These are phyloP conservation scores for Bellardia pandia DNA, from an alignment of 2,888 invertebrate species.

Conservation along the genomic window DNA sequence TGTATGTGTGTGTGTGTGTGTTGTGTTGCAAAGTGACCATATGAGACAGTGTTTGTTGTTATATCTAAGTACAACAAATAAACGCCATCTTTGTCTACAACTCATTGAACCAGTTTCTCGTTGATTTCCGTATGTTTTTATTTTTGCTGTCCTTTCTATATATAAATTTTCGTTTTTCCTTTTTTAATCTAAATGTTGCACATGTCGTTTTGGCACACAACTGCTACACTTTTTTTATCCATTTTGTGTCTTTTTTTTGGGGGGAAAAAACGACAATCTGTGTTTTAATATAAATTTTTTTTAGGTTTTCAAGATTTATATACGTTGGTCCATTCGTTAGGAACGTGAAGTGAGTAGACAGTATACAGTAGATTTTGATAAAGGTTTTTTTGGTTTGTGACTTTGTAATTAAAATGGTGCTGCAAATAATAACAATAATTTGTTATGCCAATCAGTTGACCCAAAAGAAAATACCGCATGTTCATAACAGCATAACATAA, in stretches of 20 bases:
- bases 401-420: conserved; percentile 7
- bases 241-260: conserved; percentile 5
- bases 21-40: conserved; percentile 34
- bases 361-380: neutral
- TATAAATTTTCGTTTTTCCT: conserved; percentile 27
- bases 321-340: neutral
- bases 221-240: conserved; percentile 11
- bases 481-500: neutral
- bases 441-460: neutral
- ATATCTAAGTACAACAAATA: conserved; percentile 44
- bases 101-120: conserved; percentile 64
- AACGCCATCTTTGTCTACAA: conserved; percentile 62
- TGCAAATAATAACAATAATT: conserved; percentile 8
- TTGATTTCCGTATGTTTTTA: conserved; percentile 58
- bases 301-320: conserved; percentile 36
- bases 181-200: conserved; percentile 60
- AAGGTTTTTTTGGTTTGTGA: neutral
- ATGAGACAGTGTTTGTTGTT: conserved; percentile 42
- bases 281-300: conserved; percentile 41
- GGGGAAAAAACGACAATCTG: conserved; percentile 40
- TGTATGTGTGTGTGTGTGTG: neutral
- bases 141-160: conserved; percentile 7
- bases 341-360: neutral
- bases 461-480: neutral
- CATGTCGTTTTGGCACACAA: conserved; percentile 59